Evolutionary conservation across 2,113 vertebrate genomes (phyloP), one percentile per base, ranked within the genome.

Genomic region (Tachuris rubrigastra): DNA sequence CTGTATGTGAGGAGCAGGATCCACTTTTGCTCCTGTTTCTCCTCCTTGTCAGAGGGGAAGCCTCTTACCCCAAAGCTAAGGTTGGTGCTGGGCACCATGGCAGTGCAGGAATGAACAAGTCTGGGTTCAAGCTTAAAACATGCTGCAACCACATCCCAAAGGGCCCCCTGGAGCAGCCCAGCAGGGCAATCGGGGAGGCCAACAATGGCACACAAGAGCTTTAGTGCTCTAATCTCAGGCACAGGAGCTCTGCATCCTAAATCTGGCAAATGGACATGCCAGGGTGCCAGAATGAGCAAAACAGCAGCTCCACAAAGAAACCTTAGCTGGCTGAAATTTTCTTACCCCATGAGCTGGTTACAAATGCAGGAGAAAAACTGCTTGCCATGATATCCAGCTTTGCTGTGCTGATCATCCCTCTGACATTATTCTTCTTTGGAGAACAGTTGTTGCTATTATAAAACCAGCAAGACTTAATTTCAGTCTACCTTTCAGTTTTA

Each of bases 191-290:
- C 2, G 14, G 6, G 19, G 28, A 23, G 63, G 35, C 44, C 62
- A 67, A 2, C 0, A 0, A 28, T 0, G 2, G 58, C 46, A 65
- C 25, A 56, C 6, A 5, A 0, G 0, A 42, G 28, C 17, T 89
- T 62, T 65, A 63, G 67, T 0, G 0, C 42, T 35, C 35, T 71
- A 12, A 49, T 55, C 44, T 78, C 69, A 66, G 39, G 7, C 28
- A 47, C 8, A 3, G 1, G 4, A 50, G 12, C 39, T 23, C 52
- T 65, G 82, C 39, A 56, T 44, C 41, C 68, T 31, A 12, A 55
- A 69, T 39, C n/a, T 53, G 65, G 22, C 30, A 67, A 50, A 63
- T 0, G 1, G 33, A 21, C 50, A 27, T 2, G 0, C 33, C 16
- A 58, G 6, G 21, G 30, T 41, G 33, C 25, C 65, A 60, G 60